phyloP scores from a whole-genome alignment of 2,888 invertebrate genomes.

The Macaria liturata region DNA sequence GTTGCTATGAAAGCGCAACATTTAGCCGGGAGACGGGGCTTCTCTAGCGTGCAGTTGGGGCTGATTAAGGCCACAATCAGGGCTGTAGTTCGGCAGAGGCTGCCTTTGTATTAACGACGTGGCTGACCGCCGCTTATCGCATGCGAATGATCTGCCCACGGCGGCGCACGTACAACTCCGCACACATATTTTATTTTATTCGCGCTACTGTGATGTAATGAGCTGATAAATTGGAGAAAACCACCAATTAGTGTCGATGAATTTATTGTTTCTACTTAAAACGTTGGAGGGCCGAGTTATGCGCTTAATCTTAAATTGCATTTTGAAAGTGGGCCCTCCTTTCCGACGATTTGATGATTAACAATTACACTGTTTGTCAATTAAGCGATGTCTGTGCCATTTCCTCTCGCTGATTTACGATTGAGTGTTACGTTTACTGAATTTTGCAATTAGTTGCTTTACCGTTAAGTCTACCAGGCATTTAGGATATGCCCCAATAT shows the following conservation, averaged over 20 bases:
- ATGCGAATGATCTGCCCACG: constrained; percentile 82
- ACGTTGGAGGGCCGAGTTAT: constrained; percentile 77
- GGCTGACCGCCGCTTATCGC: constrained; percentile 82
- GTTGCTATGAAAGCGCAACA: constrained; percentile 12
- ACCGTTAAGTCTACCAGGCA: constrained; percentile 9
- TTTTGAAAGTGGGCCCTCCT: constrained; percentile 62
- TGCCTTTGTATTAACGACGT: constrained; percentile 83
- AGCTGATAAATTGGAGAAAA: constrained; percentile 84
- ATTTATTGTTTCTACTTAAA: constrained; percentile 84
- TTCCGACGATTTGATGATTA: constrained; percentile 46
- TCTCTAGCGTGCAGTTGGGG: constrained; percentile 25
- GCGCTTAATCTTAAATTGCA: constrained; percentile 76
- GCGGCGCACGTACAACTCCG: constrained; percentile 79
- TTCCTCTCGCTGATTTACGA: constrained; percentile 33
- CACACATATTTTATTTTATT: constrained; percentile 83
- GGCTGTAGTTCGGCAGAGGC: constrained; percentile 78
- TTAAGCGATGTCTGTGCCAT: constrained; percentile 30
- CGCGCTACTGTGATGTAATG: constrained; percentile 84
- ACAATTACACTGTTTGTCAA: constrained; percentile 38
- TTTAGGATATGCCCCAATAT: no score
- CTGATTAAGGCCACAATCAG: constrained; percentile 81
- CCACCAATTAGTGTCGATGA: constrained; percentile 84
- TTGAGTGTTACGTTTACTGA: constrained; percentile 19
- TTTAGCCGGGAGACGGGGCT: constrained; percentile 34
- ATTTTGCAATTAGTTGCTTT: constrained; percentile 25